Evolutionary conservation across 1,140 invertebrate genomes (phyloP), one percentile per base, ranked within the genome.

Genomic region (Saccostrea cuccullata): DNA sequence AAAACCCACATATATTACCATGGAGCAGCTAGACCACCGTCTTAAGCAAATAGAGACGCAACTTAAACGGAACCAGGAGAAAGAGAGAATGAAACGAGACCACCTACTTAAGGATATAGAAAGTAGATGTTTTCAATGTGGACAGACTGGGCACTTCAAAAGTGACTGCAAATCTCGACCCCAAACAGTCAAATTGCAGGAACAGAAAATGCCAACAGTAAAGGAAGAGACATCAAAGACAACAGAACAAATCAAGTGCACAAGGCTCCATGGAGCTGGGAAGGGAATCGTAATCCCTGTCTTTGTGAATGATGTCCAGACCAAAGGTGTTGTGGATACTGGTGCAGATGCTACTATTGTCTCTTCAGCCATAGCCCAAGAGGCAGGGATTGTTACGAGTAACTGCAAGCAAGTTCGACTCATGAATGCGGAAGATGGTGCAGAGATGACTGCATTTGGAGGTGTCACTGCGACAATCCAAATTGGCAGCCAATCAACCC

Each of bases 271-370:
- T 11, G 20, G 20, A n/a, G 47, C 83, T n/a, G 23, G 55, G 30
- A 36, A 36, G 60, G 26, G 17, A 30, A n/a, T 58, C n/a, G n/a
- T 55, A 58, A n/a, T 5, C 15, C 56, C 11, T 11, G 56, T 58
- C 15, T 11, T 60, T 60, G 84, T 85, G 15, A 64, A 60, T 12
- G 30, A 36, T 20, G n/a, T 85, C 11, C n/a, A 8, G 55, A n/a
- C 55, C 13, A 85, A 60, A 60, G 55, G 26, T 15, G 12, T 64
- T 11, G 11, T 60, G 15, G 84, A 85, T n/a, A 85, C 84, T 30
- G 84, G 56, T 3, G 56, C 56, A 0, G 64, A 86, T 86, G 60
- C 17, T 9, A 73, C 85, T 86, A 47, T 73, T 3, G 55, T 73
- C 9, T 73, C 30, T 20, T 64, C 47, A 17, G 9, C n/a, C n/a